Percentiles rank a stretch among this genome's conserved stretches.
Conservation (phyloP, 2,888 invertebrate species). For the Drosophila niveifrons region DNA sequence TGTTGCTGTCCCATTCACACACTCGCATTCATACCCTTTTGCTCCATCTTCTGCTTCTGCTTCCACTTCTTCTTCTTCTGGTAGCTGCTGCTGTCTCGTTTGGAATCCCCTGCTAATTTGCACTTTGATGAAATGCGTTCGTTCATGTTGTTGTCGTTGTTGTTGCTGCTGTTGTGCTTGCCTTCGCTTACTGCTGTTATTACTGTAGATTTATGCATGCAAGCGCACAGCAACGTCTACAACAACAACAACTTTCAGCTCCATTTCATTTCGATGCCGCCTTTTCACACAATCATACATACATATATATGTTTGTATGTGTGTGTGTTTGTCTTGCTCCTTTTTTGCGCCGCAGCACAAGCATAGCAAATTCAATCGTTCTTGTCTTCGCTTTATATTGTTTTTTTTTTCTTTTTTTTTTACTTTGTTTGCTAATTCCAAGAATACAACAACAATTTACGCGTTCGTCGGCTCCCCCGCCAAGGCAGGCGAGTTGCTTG, state of each 20-base stretch:
- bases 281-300: conserved; percentile 13
- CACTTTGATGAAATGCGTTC: conserved; percentile 81
- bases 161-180: conserved; percentile 27
- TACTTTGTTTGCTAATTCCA: conserved; percentile 73
- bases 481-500: conserved; percentile 50
- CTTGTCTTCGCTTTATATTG: conserved; percentile 16
- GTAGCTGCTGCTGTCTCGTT: conserved; percentile 56
- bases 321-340: conserved; percentile 23
- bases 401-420: conserved; percentile 18
- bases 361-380: conserved; percentile 51
- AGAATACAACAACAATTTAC: conserved; percentile 80
- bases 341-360: conserved; percentile 36
- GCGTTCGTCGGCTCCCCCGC: conserved; percentile 70
- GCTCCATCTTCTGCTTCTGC: background rate
- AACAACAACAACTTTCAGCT: conserved; percentile 57
- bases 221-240: conserved; percentile 46
- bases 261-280: conserved; percentile 73
- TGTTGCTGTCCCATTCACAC: conserved; percentile 9
- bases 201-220: conserved; percentile 79
- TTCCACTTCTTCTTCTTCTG: conserved; percentile 22
- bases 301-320: background rate
- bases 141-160: conserved; percentile 39
- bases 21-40: conserved; percentile 7
- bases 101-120: conserved; percentile 79
- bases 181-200: conserved; percentile 50